Conservation (phyloP, 1,140 invertebrate species). For the Venustaconcha ellipsiformis region DNA sequence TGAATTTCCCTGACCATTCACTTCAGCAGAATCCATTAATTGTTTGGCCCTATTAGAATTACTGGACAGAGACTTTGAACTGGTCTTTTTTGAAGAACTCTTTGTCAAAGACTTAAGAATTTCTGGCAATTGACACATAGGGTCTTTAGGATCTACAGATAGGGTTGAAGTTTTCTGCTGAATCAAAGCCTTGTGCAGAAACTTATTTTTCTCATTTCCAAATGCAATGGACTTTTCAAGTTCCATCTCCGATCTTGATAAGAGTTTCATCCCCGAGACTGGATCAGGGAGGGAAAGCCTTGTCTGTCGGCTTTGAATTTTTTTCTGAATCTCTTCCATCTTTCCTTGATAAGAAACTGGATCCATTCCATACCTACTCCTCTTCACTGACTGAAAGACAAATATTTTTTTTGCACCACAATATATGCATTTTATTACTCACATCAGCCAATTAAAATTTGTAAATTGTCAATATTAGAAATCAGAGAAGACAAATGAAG, state of each 20-base stretch:
- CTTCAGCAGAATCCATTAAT: no score
- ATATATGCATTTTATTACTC: no score
- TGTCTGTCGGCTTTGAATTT: conserved; percentile 45
- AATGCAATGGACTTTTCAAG: conserved; percentile 49
- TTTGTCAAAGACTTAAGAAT: conserved; percentile 33
- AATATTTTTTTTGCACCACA: neutral
- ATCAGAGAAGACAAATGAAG: no score
- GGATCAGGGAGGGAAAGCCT: conserved; percentile 35
- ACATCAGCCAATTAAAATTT: no score
- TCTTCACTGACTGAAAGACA: conserved; percentile 21
- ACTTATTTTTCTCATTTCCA: conserved; percentile 31
- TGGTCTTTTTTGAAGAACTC: no score
- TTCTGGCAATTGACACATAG: conserved; percentile 49
- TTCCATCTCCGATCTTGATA: conserved; percentile 52
- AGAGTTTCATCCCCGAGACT: conserved; percentile 41
- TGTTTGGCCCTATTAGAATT: no score
- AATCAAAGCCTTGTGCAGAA: conserved; percentile 31
- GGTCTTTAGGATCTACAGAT: conserved; percentile 35
- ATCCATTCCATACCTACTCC: conserved; percentile 34
- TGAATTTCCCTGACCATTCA: neutral
- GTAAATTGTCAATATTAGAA: no score
- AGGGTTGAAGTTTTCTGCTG: conserved; percentile 8
- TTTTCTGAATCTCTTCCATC: conserved; percentile 48
- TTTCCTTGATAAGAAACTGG: conserved; percentile 33
- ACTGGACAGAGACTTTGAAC: no score